These are phyloP conservation scores for Drosophila pallidifrons DNA, from an alignment of 1,140 invertebrate species.

Conservation along the genomic window DNA sequence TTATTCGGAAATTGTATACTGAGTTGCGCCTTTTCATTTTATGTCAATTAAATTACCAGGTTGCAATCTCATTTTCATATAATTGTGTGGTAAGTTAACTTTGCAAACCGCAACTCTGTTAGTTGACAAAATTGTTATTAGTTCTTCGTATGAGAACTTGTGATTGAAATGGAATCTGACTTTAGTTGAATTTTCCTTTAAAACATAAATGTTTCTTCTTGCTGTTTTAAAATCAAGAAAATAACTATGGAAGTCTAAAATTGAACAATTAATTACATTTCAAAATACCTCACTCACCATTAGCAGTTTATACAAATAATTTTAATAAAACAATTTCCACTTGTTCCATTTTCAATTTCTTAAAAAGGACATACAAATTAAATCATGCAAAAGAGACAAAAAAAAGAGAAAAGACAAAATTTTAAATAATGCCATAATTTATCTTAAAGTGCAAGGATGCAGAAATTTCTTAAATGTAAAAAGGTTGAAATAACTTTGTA, in stretches of 20 bases:
- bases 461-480: constrained; percentile 35
- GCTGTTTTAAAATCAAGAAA: too few relatives aligned
- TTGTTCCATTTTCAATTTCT: background rate
- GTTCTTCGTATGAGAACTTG: too few relatives aligned
- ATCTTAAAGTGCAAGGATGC: constrained; percentile 32
- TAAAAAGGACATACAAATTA: constrained; percentile 13
- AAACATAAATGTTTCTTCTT: too few relatives aligned
- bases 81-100: background rate
- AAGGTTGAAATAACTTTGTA: constrained; percentile 56
- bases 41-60: constrained; percentile 12
- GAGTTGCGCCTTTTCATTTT: background rate
- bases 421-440: constrained; percentile 47
- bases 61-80: background rate
- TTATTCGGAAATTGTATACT: background rate
- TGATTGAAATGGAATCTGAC: too few relatives aligned
- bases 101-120: background rate
- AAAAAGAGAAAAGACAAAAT: constrained; percentile 19
- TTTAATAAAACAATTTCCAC: background rate
- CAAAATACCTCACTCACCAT: too few relatives aligned
- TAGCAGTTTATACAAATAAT: too few relatives aligned
- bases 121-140: background rate
- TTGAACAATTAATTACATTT: too few relatives aligned
- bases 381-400: background rate
- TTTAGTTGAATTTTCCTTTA: too few relatives aligned
- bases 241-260: too few relatives aligned